Evolutionary conservation across 2,113 vertebrate species (phyloP).

Genomic region (Ceratotherium simum): DNA sequence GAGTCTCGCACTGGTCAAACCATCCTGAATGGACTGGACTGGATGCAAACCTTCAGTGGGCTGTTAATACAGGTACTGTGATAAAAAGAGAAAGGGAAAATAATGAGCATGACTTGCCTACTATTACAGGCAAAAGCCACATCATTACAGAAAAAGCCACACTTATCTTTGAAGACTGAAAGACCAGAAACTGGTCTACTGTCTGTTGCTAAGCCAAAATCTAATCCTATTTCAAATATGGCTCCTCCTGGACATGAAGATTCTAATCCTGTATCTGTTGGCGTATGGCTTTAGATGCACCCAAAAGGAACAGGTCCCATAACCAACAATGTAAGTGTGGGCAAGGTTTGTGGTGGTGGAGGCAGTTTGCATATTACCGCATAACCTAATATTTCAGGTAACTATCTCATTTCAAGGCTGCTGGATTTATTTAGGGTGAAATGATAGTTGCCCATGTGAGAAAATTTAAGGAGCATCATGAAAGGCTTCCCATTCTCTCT

Average conservation of each 20-base stretch:
- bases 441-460: neutral
- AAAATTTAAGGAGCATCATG: neutral
- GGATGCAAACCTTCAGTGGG: neutral
- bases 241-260: neutral
- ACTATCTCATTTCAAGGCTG: neutral
- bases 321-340: neutral
- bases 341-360: neutral
- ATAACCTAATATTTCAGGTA: neutral
- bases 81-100: neutral
- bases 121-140: neutral
- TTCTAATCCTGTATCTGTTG: neutral
- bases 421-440: neutral
- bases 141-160: neutral
- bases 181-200: neutral
- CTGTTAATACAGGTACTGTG: neutral
- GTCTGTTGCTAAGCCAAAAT: neutral
- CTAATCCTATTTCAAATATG: neutral
- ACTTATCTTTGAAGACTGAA: neutral
- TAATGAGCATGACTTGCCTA: neutral
- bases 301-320: neutral
- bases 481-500: neutral
- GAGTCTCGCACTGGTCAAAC: neutral
- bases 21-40: neutral
- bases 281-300: neutral
- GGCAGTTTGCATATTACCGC: neutral